A percentile compares a stretch with the other conserved stretches of the same genome.
Evolutionary conservation across 1,140 invertebrate species (phyloP).

Genomic region (Cydia pomonella): DNA sequence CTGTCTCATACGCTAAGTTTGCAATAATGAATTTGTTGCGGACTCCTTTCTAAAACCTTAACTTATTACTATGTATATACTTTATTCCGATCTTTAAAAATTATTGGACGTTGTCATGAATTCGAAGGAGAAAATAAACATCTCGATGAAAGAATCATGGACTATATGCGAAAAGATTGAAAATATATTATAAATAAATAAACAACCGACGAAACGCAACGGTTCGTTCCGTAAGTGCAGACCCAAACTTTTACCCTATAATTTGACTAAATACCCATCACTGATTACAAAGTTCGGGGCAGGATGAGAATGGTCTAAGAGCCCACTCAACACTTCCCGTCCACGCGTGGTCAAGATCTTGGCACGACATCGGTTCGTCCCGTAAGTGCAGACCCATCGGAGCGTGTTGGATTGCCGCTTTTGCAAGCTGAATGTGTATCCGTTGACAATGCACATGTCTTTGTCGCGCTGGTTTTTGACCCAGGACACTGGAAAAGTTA

Average conservation of each 20-base stretch:
- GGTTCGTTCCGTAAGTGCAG: too few species aligned
- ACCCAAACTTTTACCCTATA: background rate
- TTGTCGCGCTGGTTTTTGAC: background rate
- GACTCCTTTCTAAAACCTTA: too few species aligned
- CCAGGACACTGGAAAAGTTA: slow-evolving; percentile 4
- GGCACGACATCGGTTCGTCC: background rate
- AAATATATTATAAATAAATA: too few species aligned
- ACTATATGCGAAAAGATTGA: too few species aligned
- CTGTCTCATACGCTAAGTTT: too few species aligned
- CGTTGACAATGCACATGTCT: slow-evolving; percentile 6
- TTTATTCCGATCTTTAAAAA: too few species aligned
- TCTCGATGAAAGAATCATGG: too few species aligned
- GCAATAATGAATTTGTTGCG: too few species aligned
- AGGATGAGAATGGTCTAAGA: background rate
- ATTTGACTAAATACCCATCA: background rate
- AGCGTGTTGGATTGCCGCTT: background rate
- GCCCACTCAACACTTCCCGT: background rate
- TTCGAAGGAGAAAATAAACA: too few species aligned
- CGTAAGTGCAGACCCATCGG: background rate
- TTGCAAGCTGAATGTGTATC: background rate
- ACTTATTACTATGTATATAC: too few species aligned
- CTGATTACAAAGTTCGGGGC: background rate
- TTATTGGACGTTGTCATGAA: too few species aligned
- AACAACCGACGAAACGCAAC: too few species aligned
- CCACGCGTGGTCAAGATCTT: background rate